A percentile compares a stretch with the other conserved stretches of the same genome.
phyloP scores from a whole-genome alignment of 2,888 invertebrate species.

The Zelleria hepariella region DNA sequence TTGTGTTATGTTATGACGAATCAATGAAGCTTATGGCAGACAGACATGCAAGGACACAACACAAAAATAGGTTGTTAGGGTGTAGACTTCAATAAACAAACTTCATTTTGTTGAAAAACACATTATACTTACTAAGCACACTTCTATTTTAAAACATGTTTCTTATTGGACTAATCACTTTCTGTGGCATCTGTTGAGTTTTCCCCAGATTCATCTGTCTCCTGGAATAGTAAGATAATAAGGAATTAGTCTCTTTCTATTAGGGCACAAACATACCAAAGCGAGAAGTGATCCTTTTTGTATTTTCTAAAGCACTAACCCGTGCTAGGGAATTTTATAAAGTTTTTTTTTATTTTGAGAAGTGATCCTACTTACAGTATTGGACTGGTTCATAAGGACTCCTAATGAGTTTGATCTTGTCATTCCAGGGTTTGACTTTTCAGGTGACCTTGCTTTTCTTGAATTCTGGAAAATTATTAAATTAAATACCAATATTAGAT shows the following conservation, averaged over 20 bases:
- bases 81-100: too few species aligned
- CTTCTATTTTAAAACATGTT: neutral
- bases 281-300: too few species aligned
- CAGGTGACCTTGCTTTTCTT: slow-evolving; percentile 44
- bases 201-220: slow-evolving; percentile 47
- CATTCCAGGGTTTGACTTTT: slow-evolving; percentile 27
- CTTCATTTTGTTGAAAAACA: neutral
- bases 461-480: neutral
- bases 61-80: neutral
- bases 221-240: slow-evolving; percentile 25
- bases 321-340: too few species aligned
- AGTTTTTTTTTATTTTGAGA: too few species aligned
- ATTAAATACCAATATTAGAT: neutral
- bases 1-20: slow-evolving; percentile 1
- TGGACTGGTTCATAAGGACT: slow-evolving; percentile 50
- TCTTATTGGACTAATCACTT: slow-evolving; percentile 33
- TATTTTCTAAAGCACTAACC: too few species aligned
- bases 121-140: neutral
- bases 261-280: neutral
- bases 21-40: neutral
- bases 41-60: neutral
- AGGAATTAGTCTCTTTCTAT: neutral
- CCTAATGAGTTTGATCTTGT: slow-evolving; percentile 47
- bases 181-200: slow-evolving; percentile 50
- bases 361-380: slow-evolving; percentile 44